Percentiles rank a stretch among this genome's conserved stretches.
Evolutionary conservation across 2,113 vertebrate species (phyloP).

Genomic region (Psophia crepitans): DNA sequence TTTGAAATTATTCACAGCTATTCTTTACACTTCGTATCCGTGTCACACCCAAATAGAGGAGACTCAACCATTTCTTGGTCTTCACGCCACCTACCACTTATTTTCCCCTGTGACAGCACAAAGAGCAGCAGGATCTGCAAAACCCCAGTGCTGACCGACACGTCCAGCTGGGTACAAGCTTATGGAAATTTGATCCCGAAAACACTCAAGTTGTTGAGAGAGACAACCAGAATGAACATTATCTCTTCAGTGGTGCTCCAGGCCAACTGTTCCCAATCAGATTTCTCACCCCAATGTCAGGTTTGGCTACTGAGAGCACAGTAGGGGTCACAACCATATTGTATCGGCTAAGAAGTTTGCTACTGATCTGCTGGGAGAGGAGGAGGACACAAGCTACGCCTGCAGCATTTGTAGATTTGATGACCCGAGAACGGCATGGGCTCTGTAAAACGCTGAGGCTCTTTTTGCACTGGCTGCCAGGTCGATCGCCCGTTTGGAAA

Average conservation of each 20-base stretch:
- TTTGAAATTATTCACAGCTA: neutral
- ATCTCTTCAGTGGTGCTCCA: neutral
- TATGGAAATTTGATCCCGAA: neutral
- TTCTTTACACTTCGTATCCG: neutral
- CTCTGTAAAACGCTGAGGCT: neutral
- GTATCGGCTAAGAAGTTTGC: neutral
- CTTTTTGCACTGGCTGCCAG: neutral
- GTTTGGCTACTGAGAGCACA: neutral
- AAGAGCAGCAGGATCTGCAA: neutral
- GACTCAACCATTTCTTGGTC: neutral
- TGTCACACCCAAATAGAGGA: neutral
- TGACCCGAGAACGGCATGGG: neutral
- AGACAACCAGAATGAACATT: neutral
- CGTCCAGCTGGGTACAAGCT: neutral
- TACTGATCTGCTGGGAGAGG: neutral
- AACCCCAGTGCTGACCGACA: fast-evolving
- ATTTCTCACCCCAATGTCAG: neutral
- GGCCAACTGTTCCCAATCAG: neutral
- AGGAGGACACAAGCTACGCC: neutral
- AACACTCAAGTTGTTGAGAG: neutral
- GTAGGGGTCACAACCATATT: neutral
- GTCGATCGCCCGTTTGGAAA: neutral
- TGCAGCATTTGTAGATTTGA: neutral
- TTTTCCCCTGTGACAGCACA: neutral
- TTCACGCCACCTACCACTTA: fast-evolving